Base-by-base conservation (phyloP, 2,888 invertebrate genomes). In the Leptopilina syphax region DNA sequence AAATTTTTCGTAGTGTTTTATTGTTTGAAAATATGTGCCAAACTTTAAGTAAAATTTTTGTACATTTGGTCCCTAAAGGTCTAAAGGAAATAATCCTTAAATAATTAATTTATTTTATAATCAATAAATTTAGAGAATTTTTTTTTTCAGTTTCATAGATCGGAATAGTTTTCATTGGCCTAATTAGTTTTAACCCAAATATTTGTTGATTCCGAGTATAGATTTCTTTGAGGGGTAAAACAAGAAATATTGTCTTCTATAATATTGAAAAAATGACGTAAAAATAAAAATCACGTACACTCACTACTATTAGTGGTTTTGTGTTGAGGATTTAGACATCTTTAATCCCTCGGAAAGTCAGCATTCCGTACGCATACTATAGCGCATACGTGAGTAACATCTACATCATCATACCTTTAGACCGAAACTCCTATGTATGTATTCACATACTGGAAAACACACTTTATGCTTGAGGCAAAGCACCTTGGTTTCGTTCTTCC, bases 401-500 rank as follows among this genome's bases (percentile, higher is more conserved):
- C 13, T n/a, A 34, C 66, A 41, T 34, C 34, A 41, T 66, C 66
- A 12, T 66, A 54, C 47, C 6, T 70, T 50, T 6, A 27, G 50
- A 34, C 24, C 13, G 5, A 24, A 70, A 65, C 65, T 27, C 50
- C 18, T 24, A 41, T 44, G 47, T 65, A 65, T 44, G 47, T 65
- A 65, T 73, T 73, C 70, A 41, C 66, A 34, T 65, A 67, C 76
- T 54, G 68, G 83, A 68, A 68, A 77, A 78, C 77, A 78, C 77
- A 80, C 79, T 80, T 80, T 77, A 70, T 78, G 80, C 78, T 79
- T 78, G 81, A 78, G 81, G 82, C 80, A 77, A 79, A 80, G 80
- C 80, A 68, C 67, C 68, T 70, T 70, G 80, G 76, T 80, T 80
- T 84, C 79, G 13, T 84, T 83, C 80, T 80, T 80, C 79, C 81